Percentiles rank a stretch among this genome's conserved stretches.
Evolutionary conservation across 2,888 invertebrate genomes (phyloP).

Genomic region (Eristalis intricaria): DNA sequence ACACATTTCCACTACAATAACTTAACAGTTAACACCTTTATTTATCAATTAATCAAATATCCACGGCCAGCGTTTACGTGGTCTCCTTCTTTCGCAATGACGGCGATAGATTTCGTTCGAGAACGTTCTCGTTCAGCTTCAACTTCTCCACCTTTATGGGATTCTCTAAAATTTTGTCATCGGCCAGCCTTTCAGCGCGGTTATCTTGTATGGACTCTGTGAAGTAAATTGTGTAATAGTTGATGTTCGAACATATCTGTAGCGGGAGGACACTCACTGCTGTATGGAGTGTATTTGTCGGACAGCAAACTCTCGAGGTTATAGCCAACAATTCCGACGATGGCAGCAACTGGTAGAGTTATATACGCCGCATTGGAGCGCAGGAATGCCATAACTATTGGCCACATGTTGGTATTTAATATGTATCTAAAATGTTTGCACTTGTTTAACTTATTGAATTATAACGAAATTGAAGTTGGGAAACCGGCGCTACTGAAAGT

Average conservation of each 20-base stretch:
- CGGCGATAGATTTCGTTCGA: constrained; percentile 86
- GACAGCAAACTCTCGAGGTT: constrained; percentile 89
- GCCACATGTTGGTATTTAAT: constrained; percentile 92
- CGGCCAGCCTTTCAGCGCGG: constrained; percentile 86
- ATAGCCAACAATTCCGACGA: constrained; percentile 93
- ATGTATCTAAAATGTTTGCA: neutral
- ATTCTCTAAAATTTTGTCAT: constrained; percentile 83
- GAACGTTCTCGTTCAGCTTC: constrained; percentile 85
- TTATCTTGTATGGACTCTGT: constrained; percentile 88
- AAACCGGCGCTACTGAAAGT: neutral
- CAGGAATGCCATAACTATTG: constrained; percentile 85
- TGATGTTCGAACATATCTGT: neutral
- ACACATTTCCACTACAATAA: neutral
- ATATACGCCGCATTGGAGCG: constrained; percentile 89
- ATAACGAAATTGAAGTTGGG: neutral
- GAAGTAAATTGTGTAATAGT: constrained; percentile 73
- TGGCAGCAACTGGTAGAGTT: constrained; percentile 90
- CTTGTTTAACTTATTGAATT: constrained; percentile 2
- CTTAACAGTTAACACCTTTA: neutral
- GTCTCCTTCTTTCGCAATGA: constrained; percentile 82
- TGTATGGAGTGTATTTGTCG: constrained; percentile 89
- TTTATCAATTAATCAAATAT: neutral
- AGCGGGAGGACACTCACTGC: constrained; percentile 82
- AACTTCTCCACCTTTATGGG: constrained; percentile 86
- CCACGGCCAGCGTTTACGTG: constrained; percentile 11